Evolutionary conservation across 2,888 invertebrate genomes (phyloP), one percentile per base, ranked within the genome.

Genomic region (Scotopteryx bipunctaria): DNA sequence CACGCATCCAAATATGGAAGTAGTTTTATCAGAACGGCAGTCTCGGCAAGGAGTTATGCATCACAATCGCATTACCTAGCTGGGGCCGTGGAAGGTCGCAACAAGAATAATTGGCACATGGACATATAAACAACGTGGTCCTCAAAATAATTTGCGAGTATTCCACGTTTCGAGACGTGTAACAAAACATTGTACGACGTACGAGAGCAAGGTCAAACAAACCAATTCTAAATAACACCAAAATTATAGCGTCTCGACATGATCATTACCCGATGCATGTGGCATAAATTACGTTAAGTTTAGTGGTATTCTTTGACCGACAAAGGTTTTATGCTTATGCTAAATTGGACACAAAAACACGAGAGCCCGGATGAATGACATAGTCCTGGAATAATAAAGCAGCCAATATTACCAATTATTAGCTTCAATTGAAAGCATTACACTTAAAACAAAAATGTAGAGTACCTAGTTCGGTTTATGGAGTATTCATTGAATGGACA

Each of bases 141-240:
- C 70, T 71, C 69, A 71, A 78, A 79, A 77, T 78, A 76, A 80
- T 81, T 75, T 69, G 73, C 73, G 69, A 77, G 78, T 81, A 73
- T 78, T 80, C 65, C 67, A 73, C 71, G 74, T 73, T 77, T 69
- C 63, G 63, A 73, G 73, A 68, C 64, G 69, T 73, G 71, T 67
- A 75, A 70, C 73, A 75, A 78, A 79, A 82, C 79, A 78, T 71
- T 76, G 76, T 67, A 71, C 45, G 51, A 65, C 59, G 66, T 69
- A 59, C 61, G 70, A 63, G 67, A 71, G 63, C 76, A 73, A 83
- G 83, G 83, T 70, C 75, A 64, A 61, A 67, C 59, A 65, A 63
- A 69, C 67, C 67, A 66, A 73, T 71, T 70, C 72, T 68, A 67
- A 69, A 74, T 69, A 67, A 50, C 67, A 66, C 13, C 68, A 69